Base-by-base conservation (phyloP, 2,113 vertebrate species). In the Hippocampus abdominalis region DNA sequence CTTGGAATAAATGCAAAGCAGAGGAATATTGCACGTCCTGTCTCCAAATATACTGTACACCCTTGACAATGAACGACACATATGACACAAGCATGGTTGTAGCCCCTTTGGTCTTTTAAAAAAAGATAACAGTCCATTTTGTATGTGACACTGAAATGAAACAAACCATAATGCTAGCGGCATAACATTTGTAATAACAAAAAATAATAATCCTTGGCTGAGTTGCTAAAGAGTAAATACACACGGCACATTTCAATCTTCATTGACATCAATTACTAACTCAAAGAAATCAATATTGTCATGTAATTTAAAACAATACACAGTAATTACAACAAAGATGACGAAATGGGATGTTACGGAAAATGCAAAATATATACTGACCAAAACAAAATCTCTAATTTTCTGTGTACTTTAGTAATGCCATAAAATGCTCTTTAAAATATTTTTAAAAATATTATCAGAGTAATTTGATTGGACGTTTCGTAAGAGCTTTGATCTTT, bases 91-190 rank as follows among this genome's bases (percentile, higher is more conserved):
- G 29, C 59, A 77, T 75, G 85, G 53, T 76, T 46, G 70, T 32
- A 69, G 66, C 68, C 60, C 62, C 74, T 86, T 88, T 88, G 84
- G 85, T 86, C 59, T 85, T 83, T 16, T 70, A 73, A 73, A 83
- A 77, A 72, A 53, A n/a, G 68, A 49, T 86, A 90, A 90, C 89
- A 89, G 89, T 89, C 89, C 67, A 86, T 89, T 78, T 81, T 27
- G 60, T 63, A 63, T 63, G 51, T 76, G 11, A 85, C 15, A 73
- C 70, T 39, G 10, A 46, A 60, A 23, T 70, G 54, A 59, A 64
- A 71, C 53, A 70, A 5, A 3, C 20, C 1, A 10, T n/a, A n/a
- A 54, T 23, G 51, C n/a, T 18, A 60, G 1, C 29, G 18, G 18
- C 20, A 32, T 44, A 80, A 64, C 73, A 66, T 66, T 70, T 70